These are phyloP conservation scores for Cosmorhoe ocellata DNA, from an alignment of 2,888 invertebrate genomes.

Conservation along the genomic window DNA sequence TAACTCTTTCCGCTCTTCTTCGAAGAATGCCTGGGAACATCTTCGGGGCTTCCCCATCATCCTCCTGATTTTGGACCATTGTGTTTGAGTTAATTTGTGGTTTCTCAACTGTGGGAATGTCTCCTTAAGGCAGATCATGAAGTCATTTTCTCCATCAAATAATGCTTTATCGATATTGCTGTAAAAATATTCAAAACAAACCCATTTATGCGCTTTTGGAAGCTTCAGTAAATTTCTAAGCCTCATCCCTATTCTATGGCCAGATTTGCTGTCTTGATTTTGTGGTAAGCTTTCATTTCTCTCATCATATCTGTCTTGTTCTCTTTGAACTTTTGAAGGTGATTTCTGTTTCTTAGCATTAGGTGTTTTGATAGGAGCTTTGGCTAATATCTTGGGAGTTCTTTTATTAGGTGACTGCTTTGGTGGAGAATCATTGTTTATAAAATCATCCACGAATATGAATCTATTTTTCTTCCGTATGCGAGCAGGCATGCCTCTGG, in stretches of 20 bases:
- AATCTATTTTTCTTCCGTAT: conserved; percentile 94
- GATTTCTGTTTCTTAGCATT: conserved; percentile 78
- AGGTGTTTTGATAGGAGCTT: conserved; percentile 66
- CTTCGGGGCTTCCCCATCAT: conserved; percentile 99
- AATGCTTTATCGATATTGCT: conserved; percentile 98
- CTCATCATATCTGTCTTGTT: conserved; percentile 68
- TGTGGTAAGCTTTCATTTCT: conserved; percentile 66
- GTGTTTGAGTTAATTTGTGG: conserved; percentile 90
- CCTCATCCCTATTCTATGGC: conserved; percentile 94
- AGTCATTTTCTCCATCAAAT: conserved; percentile 98
- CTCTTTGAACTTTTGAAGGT: conserved; percentile 78
- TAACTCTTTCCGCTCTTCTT: conserved; percentile 95
- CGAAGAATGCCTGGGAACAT: conserved; percentile 97
- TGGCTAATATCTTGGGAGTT: conserved; percentile 81
- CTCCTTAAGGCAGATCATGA: conserved; percentile 95
- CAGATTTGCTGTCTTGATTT: conserved; percentile 91
- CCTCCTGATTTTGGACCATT: conserved; percentile 97
- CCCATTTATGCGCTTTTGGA: conserved; percentile 99
- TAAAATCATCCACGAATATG: conserved; percentile 94
- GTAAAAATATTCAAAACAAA: conserved; percentile 99
- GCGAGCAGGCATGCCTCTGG: conserved; percentile 94
- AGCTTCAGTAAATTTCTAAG: conserved; percentile 96
- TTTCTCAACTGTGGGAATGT: conserved; percentile 96
- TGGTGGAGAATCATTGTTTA: conserved; percentile 87
- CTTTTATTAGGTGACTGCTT: conserved; percentile 86